These are phyloP conservation scores for Archivesica marissinica DNA, from an alignment of 1,140 invertebrate genomes.

Conservation along the genomic window DNA sequence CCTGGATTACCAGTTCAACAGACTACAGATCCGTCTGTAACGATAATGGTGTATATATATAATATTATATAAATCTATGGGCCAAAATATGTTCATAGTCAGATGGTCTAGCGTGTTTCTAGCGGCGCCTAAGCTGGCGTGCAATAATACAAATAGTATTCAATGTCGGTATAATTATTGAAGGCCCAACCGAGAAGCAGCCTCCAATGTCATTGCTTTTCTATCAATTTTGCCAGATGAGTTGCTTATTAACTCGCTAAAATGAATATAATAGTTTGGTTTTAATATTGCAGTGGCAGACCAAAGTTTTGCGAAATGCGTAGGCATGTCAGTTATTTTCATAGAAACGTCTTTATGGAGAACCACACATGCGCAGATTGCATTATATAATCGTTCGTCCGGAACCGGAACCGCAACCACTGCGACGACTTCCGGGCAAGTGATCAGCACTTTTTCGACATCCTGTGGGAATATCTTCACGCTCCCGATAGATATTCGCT, in stretches of 20 bases:
- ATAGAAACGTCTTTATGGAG: background rate
- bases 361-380: slow-evolving; percentile 16
- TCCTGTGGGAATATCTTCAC: slow-evolving; percentile 26
- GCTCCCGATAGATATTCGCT: slow-evolving; percentile 27
- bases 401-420: slow-evolving; percentile 33
- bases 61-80: no score
- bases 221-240: background rate
- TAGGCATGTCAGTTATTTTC: background rate
- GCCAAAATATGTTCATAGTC: no score
- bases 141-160: no score
- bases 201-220: background rate
- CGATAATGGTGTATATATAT: no score
- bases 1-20: no score
- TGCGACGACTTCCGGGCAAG: background rate
- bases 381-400: slow-evolving; percentile 7
- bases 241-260: background rate
- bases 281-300: background rate
- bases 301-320: background rate
- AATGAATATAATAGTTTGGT: background rate
- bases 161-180: no score
- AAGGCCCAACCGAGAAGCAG: no score
- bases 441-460: slow-evolving; percentile 16
- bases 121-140: no score
- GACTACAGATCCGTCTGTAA: no score
- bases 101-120: no score